phyloP scores from a whole-genome alignment of 2,888 invertebrate species.

The Caenorhabditis wallacei region DNA sequence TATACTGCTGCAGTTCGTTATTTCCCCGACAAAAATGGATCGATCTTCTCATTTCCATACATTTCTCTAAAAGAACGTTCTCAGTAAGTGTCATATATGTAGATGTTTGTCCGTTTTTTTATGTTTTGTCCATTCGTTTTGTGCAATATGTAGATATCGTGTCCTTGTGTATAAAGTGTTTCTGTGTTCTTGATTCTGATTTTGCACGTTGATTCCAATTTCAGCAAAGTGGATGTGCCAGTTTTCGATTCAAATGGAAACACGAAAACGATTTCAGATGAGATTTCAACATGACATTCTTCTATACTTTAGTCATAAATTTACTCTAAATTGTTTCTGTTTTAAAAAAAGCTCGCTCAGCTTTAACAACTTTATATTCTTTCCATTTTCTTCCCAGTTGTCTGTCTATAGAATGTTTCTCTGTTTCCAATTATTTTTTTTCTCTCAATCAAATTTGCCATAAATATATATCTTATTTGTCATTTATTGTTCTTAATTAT shows the following conservation, averaged over 20 bases:
- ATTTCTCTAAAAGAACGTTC: conserved; percentile 71
- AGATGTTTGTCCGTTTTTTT: conserved; percentile 11
- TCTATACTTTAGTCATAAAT: background rate
- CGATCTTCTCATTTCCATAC: conserved; percentile 75
- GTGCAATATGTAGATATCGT: conserved; percentile 27
- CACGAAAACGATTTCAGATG: conserved; percentile 30
- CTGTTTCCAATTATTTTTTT: conserved; percentile 6
- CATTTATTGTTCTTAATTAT: conserved; percentile 22
- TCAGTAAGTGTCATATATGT: conserved; percentile 51
- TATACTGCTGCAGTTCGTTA: conserved; percentile 75
- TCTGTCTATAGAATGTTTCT: conserved; percentile 40
- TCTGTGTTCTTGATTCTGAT: background rate
- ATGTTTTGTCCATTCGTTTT: conserved; percentile 19
- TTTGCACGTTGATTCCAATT: conserved; percentile 3
- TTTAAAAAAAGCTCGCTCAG: conserved; percentile 20
- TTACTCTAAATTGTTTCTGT: conserved; percentile 6
- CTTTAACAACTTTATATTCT: conserved; percentile 28
- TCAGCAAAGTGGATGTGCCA: conserved; percentile 50
- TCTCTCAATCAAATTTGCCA: conserved; percentile 44
- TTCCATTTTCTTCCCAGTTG: conserved; percentile 38
- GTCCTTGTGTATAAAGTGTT: conserved; percentile 38
- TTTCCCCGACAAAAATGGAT: conserved; percentile 73
- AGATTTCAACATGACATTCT: conserved; percentile 22
- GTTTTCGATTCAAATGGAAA: conserved; percentile 48
- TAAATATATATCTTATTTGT: conserved; percentile 39